These are phyloP conservation scores for Larimichthys polyactis DNA, from an alignment of 2,113 vertebrate genomes.

Conservation along the genomic window DNA sequence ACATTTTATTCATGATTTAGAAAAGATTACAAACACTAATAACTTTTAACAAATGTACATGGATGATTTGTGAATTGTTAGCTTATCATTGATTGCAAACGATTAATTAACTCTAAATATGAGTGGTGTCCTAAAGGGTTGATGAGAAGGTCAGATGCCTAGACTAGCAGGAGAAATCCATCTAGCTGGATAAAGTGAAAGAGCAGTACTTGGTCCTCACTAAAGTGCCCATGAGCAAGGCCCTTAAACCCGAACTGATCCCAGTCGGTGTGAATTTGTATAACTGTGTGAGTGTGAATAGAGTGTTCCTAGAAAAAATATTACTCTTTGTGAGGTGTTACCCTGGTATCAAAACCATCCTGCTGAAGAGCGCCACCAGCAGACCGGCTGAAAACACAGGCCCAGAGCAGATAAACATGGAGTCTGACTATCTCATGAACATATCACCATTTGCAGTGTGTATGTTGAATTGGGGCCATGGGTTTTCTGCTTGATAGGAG, in stretches of 20 bases:
- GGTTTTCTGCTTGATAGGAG: constrained; percentile 35
- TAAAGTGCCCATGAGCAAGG: too few relatives aligned
- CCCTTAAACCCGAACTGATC: too few relatives aligned
- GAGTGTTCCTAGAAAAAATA: background rate
- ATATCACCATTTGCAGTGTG: background rate
- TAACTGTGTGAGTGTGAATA: too few relatives aligned
- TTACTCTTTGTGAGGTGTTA: background rate
- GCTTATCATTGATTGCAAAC: background rate
- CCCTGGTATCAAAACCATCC: background rate
- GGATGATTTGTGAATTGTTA: background rate
- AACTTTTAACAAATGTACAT: background rate
- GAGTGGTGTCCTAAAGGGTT: background rate
- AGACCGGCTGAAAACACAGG: background rate
- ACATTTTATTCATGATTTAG: background rate
- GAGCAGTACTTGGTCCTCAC: too few relatives aligned
- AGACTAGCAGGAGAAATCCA: too few relatives aligned
- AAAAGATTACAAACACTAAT: background rate
- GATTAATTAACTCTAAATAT: background rate
- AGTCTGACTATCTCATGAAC: background rate
- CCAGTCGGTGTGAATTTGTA: too few relatives aligned
- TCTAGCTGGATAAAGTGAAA: too few relatives aligned
- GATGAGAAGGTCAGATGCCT: background rate
- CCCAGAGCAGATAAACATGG: background rate
- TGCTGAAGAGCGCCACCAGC: constrained; percentile 27
- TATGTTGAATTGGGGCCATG: constrained; percentile 30